These are phyloP conservation scores for Nemoura dubitans DNA, from an alignment of 2,888 invertebrate species.

Conservation along the genomic window DNA sequence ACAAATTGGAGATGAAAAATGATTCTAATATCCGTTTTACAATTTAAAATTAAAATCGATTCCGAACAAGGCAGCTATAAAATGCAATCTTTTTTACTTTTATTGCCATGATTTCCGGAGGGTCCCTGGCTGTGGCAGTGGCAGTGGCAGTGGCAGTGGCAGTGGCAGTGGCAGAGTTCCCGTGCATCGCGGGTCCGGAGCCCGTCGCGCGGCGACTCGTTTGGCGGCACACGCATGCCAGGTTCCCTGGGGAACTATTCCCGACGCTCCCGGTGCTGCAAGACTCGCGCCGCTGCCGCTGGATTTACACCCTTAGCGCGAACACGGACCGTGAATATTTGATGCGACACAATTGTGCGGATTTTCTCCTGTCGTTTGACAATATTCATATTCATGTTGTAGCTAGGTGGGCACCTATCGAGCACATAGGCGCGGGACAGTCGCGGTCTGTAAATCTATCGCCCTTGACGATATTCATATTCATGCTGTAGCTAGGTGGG, in stretches of 20 bases:
- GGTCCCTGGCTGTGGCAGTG: not conserved
- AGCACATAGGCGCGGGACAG: not conserved
- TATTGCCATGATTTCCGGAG: not conserved
- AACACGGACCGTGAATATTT: constrained; percentile 42
- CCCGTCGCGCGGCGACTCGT: not conserved
- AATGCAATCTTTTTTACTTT: constrained; percentile 12
- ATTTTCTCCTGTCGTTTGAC: constrained; percentile 20
- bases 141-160: no score
- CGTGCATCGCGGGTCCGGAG: not conserved
- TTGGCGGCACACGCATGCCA: not conserved
- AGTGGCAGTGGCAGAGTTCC: not conserved
- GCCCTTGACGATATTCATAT: not conserved
- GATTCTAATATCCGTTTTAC: not conserved
- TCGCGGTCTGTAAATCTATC: not conserved
- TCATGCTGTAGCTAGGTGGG: not conserved
- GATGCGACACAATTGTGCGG: constrained; percentile 38
- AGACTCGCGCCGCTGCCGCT: not conserved
- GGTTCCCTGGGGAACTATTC: constrained; percentile 42
- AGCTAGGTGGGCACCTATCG: constrained; percentile 1
- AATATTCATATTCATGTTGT: constrained; percentile 1
- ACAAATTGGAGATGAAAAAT: not conserved
- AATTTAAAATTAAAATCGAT: constrained; percentile 12
- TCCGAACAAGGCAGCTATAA: not conserved
- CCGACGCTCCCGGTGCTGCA: constrained; percentile 23
- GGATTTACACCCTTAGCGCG: constrained; percentile 43